Evolutionary conservation across 1,140 invertebrate species (phyloP).

Genomic region (Diachasmimorpha longicaudata): DNA sequence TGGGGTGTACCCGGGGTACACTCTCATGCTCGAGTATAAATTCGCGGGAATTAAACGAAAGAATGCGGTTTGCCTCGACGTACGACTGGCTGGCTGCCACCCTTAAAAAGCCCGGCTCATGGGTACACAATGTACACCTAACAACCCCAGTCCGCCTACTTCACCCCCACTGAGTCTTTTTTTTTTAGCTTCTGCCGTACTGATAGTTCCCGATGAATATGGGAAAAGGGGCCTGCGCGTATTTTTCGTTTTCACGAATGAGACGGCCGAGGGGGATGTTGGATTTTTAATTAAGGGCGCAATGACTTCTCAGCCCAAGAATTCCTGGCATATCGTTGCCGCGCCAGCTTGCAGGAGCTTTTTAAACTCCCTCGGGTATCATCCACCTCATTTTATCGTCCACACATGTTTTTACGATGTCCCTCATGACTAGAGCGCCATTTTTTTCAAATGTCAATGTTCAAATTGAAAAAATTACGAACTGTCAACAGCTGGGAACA

Average conservation of each 20-base stretch:
- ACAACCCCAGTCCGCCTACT: constrained; percentile 25
- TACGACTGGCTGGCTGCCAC: constrained; percentile 49
- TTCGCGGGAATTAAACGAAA: constrained; percentile 65
- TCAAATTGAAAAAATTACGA: no score
- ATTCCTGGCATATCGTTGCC: constrained; percentile 53
- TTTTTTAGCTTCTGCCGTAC: constrained; percentile 11
- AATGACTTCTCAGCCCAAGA: constrained; percentile 59
- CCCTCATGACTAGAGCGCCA: no score
- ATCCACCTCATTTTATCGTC: not conserved
- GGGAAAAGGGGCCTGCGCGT: not conserved
- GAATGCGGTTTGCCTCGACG: constrained; percentile 62
- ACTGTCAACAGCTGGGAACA: constrained; percentile 26
- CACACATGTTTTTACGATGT: no score
- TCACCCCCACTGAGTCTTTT: not conserved
- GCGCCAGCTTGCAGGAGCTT: constrained; percentile 23
- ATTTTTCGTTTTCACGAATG: constrained; percentile 10
- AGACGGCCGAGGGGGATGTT: constrained; percentile 51
- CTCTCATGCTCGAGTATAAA: constrained; percentile 48
- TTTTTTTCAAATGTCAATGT: no score
- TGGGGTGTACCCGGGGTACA: not conserved
- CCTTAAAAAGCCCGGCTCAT: constrained; percentile 37
- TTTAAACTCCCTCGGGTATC: not conserved
- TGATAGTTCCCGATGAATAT: not conserved
- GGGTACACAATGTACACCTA: constrained; percentile 1
- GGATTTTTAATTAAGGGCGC: constrained; percentile 65